Conservation (phyloP, 2,797 vertebrate genomes). For the Amniataba percoides region DNA sequence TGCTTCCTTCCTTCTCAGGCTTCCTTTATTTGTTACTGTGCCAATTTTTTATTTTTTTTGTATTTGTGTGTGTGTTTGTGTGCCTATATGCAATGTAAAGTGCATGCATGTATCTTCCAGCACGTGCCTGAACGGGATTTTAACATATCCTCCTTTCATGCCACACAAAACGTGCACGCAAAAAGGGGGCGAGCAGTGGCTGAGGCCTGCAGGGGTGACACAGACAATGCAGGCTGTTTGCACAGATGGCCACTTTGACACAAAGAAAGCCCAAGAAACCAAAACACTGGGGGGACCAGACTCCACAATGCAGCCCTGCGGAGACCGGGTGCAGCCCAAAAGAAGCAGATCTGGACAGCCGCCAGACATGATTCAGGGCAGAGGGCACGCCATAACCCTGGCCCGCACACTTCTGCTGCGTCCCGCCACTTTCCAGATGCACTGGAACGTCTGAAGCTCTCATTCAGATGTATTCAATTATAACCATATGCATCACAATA, state of each 20-base stretch:
- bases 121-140: slow-evolving; percentile 55
- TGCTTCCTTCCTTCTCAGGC: slow-evolving; percentile 60
- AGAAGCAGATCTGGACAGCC: slow-evolving; percentile 45
- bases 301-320: slow-evolving; percentile 45
- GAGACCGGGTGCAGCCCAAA: slow-evolving; percentile 41
- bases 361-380: slow-evolving; percentile 52
- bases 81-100: slow-evolving; percentile 14
- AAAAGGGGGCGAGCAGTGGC: slow-evolving; percentile 36
- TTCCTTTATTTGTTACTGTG: slow-evolving; percentile 46
- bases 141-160: slow-evolving; percentile 39
- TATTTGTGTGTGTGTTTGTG: background rate
- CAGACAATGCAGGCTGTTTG: slow-evolving; percentile 70
- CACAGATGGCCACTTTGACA: slow-evolving; percentile 79
- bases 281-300: slow-evolving; percentile 53
- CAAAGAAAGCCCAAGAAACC: slow-evolving; percentile 64
- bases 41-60: slow-evolving; percentile 48
- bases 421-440: slow-evolving; percentile 65
- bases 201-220: slow-evolving; percentile 50
- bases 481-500: slow-evolving; percentile 59
- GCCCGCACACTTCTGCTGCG: slow-evolving; percentile 58
- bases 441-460: slow-evolving; percentile 44
- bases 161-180: slow-evolving; percentile 52
- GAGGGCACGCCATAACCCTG: slow-evolving; percentile 34
- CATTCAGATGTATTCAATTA: slow-evolving; percentile 59
- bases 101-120: slow-evolving; percentile 39